phyloP scores from a whole-genome alignment of 2,888 invertebrate genomes.

The Lasioglossum leucozonium region DNA sequence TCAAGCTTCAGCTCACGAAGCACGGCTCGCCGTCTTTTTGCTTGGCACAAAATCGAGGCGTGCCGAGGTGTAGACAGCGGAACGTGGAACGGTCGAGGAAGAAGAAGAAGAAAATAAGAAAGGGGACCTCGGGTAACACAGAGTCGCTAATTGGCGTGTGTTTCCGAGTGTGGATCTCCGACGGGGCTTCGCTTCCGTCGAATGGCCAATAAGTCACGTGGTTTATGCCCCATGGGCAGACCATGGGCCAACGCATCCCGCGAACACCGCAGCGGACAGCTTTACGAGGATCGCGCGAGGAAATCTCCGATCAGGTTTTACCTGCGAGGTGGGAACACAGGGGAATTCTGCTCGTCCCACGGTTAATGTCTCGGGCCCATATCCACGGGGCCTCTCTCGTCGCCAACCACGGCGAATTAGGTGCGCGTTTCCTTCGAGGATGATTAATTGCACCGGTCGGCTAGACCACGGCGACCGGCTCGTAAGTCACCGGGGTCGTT shows the following conservation, averaged over 20 bases:
- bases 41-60: not conserved
- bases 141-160: slow-evolving; percentile 41
- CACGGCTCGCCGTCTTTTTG: not conserved
- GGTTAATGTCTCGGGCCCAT: slow-evolving; percentile 21
- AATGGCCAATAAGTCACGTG: slow-evolving; percentile 50
- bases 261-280: not conserved
- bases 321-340: not conserved
- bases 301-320: slow-evolving; percentile 31
- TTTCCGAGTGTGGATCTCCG: slow-evolving; percentile 9
- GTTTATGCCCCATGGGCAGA: slow-evolving; percentile 16
- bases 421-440: slow-evolving; percentile 32
- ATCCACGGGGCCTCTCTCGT: slow-evolving; percentile 18
- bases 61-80: not conserved
- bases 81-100: not conserved
- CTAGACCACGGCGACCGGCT: not conserved
- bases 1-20: not conserved
- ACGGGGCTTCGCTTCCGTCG: slow-evolving; percentile 32
- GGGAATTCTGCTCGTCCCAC: not conserved
- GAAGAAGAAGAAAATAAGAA: not conserved
- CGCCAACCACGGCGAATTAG: slow-evolving; percentile 43
- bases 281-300: slow-evolving; percentile 27
- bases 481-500: slow-evolving; percentile 44
- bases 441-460: slow-evolving; percentile 57
- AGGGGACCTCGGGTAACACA: slow-evolving; percentile 17
- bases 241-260: not conserved